These are phyloP conservation scores for Rhynchomys soricoides DNA, from an alignment of 2,113 vertebrate genomes.

Conservation along the genomic window DNA sequence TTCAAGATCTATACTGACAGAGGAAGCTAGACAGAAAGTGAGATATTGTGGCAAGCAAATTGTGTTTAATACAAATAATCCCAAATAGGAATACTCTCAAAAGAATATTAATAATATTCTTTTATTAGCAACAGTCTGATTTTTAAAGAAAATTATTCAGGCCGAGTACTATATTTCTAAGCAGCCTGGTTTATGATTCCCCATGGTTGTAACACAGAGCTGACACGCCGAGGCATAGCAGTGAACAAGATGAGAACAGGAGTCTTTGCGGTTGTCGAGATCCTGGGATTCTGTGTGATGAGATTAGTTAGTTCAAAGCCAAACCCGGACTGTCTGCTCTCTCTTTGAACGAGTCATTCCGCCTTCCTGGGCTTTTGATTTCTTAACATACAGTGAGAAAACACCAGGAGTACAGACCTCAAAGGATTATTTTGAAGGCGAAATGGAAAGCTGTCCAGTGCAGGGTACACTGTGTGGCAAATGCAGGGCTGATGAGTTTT, in stretches of 20 bases:
- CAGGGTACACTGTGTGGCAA: background rate
- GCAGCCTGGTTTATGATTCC: background rate
- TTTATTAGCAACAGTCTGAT: background rate
- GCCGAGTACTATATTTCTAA: background rate
- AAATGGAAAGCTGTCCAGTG: background rate
- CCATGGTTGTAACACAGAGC: background rate
- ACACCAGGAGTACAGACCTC: background rate
- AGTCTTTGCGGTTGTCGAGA: background rate
- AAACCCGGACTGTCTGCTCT: background rate
- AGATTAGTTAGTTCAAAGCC: background rate
- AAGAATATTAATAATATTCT: background rate
- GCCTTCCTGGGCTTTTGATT: background rate
- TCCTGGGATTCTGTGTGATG: background rate
- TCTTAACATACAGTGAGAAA: background rate
- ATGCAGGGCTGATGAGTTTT: background rate
- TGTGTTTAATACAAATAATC: background rate
- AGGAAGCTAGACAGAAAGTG: background rate
- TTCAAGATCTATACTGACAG: background rate
- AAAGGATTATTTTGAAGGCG: background rate
- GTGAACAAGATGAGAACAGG: background rate
- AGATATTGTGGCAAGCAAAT: background rate
- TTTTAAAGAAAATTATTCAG: conserved; percentile 24
- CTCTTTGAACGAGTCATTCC: background rate
- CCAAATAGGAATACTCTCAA: background rate
- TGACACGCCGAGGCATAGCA: background rate